Evolutionary conservation across 2,797 vertebrate genomes (phyloP).

Genomic region (Syncerus caffer): DNA sequence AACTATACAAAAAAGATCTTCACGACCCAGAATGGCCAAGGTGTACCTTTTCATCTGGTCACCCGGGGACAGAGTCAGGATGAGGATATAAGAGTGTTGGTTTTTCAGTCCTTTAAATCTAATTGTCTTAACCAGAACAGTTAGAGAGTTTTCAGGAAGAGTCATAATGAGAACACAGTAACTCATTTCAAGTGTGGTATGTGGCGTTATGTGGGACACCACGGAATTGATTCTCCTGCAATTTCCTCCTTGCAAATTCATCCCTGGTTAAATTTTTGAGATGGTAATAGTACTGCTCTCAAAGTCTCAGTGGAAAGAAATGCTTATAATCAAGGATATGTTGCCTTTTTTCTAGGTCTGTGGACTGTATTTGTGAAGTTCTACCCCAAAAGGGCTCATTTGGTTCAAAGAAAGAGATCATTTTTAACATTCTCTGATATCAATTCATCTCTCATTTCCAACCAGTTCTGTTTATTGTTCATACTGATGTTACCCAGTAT

Average conservation of each 20-base stretch:
- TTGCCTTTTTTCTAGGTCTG: conserved; percentile 44
- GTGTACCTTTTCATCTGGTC: neutral
- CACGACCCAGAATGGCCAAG: neutral
- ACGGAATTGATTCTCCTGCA: neutral
- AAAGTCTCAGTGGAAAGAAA: conserved; percentile 24
- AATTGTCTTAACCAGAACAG: neutral
- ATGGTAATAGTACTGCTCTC: neutral
- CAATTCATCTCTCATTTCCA: conserved; percentile 44
- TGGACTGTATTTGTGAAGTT: conserved; percentile 35
- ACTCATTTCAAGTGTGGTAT: neutral
- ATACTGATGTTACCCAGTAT: conserved; percentile 54
- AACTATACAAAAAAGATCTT: no score
- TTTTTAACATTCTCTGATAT: conserved; percentile 32
- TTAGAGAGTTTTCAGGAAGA: neutral
- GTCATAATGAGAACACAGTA: neutral
- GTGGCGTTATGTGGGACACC: neutral
- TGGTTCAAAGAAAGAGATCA: conserved; percentile 58
- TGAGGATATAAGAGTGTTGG: neutral
- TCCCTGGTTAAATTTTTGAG: neutral
- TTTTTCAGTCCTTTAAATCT: neutral
- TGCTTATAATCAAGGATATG: conserved; percentile 25
- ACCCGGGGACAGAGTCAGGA: neutral
- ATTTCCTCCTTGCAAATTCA: neutral
- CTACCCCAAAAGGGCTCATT: conserved; percentile 28
- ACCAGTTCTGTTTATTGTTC: conserved; percentile 59